Percentiles rank a stretch among this genome's conserved stretches.
These are phyloP conservation scores for Porphyrio hochstetteri DNA, from an alignment of 2,113 vertebrate genomes.

Conservation along the genomic window DNA sequence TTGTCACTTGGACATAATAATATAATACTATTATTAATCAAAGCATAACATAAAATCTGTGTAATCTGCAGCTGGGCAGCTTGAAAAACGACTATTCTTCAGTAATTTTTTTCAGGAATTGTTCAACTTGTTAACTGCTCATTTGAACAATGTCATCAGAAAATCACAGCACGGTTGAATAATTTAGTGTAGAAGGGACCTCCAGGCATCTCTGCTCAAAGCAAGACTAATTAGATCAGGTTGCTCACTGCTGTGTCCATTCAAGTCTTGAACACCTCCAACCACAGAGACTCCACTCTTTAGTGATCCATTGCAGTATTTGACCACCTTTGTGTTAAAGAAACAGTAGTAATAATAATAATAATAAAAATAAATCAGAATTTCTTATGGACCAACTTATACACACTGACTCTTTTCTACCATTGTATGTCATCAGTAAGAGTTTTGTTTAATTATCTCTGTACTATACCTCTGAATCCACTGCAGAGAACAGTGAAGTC, in stretches of 20 bases:
- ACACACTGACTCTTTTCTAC: not conserved
- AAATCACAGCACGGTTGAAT: not conserved
- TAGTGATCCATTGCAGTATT: not conserved
- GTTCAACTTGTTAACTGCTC: not conserved
- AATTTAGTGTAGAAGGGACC: not conserved
- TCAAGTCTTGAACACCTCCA: not conserved
- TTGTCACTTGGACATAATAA: not conserved
- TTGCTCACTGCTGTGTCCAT: not conserved
- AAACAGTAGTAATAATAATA: not conserved
- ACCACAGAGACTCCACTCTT: not conserved
- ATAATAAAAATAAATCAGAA: not conserved
- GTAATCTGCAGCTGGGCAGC: not conserved
- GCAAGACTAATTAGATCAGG: not conserved
- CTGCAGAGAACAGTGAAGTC: not conserved
- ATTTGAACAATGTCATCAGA: not conserved
- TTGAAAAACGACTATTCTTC: not conserved
- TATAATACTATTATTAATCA: not conserved
- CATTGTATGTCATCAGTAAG: not conserved
- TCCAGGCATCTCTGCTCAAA: not conserved
- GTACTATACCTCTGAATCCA: rapidly evolving
- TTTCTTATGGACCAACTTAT: not conserved
- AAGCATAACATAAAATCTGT: not conserved
- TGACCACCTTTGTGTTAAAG: rapidly evolving
- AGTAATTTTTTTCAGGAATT: not conserved
- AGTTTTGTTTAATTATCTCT: not conserved